These are phyloP conservation scores for Podiceps cristatus DNA, from an alignment of 2,113 vertebrate genomes.

Conservation along the genomic window DNA sequence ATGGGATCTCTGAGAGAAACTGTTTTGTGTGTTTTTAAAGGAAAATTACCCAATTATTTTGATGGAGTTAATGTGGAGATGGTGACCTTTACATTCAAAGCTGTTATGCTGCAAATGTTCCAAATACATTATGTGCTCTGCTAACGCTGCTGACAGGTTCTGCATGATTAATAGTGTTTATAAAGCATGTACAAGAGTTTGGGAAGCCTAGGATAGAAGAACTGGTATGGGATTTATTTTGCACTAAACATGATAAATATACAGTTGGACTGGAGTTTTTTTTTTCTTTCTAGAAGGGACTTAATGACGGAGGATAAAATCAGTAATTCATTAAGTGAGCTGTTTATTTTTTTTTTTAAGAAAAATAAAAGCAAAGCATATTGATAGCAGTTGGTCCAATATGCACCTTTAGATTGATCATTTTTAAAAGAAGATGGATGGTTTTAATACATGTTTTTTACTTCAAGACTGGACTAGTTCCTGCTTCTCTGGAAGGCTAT, in stretches of 20 bases:
- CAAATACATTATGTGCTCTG: conserved; percentile 46
- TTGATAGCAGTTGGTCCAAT: not conserved
- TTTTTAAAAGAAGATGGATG: conserved; percentile 30
- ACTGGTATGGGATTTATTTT: conserved; percentile 53
- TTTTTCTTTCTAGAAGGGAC: conserved; percentile 26
- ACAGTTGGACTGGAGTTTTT: not conserved
- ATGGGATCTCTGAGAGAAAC: conserved; percentile 14
- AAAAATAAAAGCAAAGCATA: conserved; percentile 23
- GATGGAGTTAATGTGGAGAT: conserved; percentile 66
- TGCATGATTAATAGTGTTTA: conserved; percentile 60
- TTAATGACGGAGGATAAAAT: conserved; percentile 61
- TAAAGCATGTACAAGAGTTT: conserved; percentile 48
- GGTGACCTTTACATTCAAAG: conserved; percentile 66
- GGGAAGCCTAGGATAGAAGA: conserved; percentile 57
- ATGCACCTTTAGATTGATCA: not conserved
- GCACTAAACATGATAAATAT: conserved; percentile 53
- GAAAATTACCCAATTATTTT: conserved; percentile 61
- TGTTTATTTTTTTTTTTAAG: conserved; percentile 47
- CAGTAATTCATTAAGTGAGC: conserved; percentile 53
- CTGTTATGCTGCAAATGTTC: conserved; percentile 60
- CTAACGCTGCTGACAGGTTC: conserved; percentile 44
- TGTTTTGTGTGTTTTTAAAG: conserved; percentile 67
- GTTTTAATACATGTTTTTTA: conserved; percentile 24
- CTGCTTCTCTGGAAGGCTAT: not conserved
- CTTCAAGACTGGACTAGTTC: not conserved